Evolutionary conservation across 2,113 vertebrate species (phyloP).

Genomic region (Megaptera novaeangliae): DNA sequence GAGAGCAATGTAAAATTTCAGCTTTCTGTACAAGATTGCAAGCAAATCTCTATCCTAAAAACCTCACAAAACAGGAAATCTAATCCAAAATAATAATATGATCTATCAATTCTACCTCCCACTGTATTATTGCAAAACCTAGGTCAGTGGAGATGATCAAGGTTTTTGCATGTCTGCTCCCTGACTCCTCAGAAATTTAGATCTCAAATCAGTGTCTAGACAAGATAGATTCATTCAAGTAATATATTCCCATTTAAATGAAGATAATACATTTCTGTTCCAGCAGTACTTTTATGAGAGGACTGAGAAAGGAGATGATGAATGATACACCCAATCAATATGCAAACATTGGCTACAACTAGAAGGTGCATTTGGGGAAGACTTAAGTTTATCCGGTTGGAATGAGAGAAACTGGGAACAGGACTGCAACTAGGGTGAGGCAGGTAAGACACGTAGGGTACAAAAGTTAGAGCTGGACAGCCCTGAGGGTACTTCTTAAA

Average conservation of each 20-base stretch:
- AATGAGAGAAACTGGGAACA: background rate
- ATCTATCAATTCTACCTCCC: background rate
- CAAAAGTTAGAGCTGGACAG: background rate
- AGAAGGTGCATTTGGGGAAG: background rate
- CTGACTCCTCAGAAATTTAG: background rate
- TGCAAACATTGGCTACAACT: background rate
- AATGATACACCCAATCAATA: background rate
- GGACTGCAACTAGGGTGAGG: background rate
- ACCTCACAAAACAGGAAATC: background rate
- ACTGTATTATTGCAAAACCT: background rate
- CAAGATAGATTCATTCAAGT: constrained; percentile 23
- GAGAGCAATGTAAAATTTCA: background rate
- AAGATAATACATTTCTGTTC: constrained; percentile 25
- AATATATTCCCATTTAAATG: constrained; percentile 13
- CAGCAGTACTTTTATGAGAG: background rate
- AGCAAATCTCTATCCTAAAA: background rate
- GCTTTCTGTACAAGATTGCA: background rate
- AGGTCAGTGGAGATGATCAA: background rate
- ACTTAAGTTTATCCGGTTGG: background rate
- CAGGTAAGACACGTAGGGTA: background rate
- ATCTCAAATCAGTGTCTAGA: background rate
- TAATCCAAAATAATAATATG: background rate
- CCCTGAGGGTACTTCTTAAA: background rate
- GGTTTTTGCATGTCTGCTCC: background rate
- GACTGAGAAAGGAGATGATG: background rate